phyloP scores from a whole-genome alignment of 2,797 vertebrate genomes.

The Dendrocincla tyrannina region DNA sequence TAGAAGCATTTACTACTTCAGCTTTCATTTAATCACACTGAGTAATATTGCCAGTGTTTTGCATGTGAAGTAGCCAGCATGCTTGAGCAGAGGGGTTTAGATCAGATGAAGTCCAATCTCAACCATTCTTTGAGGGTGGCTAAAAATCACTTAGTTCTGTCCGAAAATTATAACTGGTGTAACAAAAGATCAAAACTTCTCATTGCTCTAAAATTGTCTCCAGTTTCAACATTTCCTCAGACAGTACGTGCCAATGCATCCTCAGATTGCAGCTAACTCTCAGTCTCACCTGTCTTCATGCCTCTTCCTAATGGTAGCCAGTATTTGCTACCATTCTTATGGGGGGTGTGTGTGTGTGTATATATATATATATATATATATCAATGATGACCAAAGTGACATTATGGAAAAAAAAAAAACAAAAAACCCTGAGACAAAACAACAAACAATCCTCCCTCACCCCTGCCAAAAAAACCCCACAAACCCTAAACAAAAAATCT shows the following conservation, averaged over 20 bases:
- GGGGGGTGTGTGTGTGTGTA: not conserved
- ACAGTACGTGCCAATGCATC: not conserved
- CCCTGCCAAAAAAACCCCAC: rapidly evolving
- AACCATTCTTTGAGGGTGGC: not conserved
- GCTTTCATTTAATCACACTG: not conserved
- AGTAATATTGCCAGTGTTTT: no score
- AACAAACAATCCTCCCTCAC: not conserved
- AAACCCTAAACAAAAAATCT: not conserved
- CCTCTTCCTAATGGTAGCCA: not conserved
- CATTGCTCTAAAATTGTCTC: not conserved
- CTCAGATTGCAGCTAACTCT: not conserved
- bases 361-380: no score
- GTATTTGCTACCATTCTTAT: not conserved
- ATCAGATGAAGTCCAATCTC: not conserved
- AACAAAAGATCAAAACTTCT: not conserved
- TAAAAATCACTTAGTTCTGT: not conserved
- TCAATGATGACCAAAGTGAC: not conserved
- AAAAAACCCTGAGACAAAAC: not conserved
- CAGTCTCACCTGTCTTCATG: not conserved
- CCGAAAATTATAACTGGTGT: not conserved
- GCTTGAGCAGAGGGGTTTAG: rapidly evolving
- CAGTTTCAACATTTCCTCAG: not conserved
- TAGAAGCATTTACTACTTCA: not conserved
- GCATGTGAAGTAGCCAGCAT: no score
- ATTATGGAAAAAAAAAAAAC: not conserved